Base-by-base conservation (phyloP, 1,140 invertebrate genomes). In the Psilanteris sp. region DNA sequence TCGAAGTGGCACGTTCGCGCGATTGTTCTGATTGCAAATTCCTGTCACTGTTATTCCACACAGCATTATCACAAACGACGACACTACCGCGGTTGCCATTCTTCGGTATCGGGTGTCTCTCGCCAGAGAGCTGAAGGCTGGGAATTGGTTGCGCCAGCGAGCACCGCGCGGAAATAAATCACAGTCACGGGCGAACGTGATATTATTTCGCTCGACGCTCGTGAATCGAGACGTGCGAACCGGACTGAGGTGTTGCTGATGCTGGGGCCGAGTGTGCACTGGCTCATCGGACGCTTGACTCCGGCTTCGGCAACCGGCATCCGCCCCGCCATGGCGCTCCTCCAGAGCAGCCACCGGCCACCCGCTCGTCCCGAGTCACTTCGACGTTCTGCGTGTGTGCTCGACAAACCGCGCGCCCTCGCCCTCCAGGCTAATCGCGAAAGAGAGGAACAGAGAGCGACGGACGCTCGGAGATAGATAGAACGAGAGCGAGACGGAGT, bases 341-440 rank as follows among this genome's bases (percentile, higher is more conserved):
- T 32, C 31, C 20, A 7, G 29, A 48, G 27, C 9, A 15, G 59
- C n/a, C n/a, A n/a, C n/a, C n/a, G n/a, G n/a, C 36, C 77, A 76
- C 61, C 81, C 79, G 80, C 81, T 76, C 80, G 76, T 80, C 61
- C 71, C 81, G 81, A 79, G 68, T 77, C 76, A 79, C 83, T 81
- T 73, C 74, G 81, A 81, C 76, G 79, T 74, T 84, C 81, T 83
- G 81, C 78, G n/a, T n/a, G 67, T 72, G 81, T 77, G 15, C 72
- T 77, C 67, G 5, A 71, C 24, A 72, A 72, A 75, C 52, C 54
- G 7, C 70, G 46, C 81, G 66, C 70, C 75, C 68, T 73, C 77
- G 75, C 74, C 73, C 77, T 77, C 76, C 68, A 68, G 78, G 81
- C 73, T 37, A 31, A 16, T 27, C 8, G 61, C 24, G 31, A 52